These are phyloP conservation scores for Falco peregrinus DNA, from an alignment of 2,797 vertebrate species.

Conservation along the genomic window DNA sequence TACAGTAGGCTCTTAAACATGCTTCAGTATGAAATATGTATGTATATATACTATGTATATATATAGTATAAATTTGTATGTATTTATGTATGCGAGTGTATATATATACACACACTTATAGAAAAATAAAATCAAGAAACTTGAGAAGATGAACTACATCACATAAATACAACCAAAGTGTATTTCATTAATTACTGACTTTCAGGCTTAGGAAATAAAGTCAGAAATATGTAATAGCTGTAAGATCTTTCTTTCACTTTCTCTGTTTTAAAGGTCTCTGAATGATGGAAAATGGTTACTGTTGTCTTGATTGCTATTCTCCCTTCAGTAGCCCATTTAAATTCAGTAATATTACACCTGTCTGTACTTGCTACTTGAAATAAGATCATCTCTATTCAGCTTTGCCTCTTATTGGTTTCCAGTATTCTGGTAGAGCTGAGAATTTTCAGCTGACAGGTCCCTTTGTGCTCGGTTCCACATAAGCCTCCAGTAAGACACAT, in stretches of 20 bases:
- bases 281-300: not conserved
- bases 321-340: not conserved
- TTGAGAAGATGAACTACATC: not conserved
- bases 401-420: conserved; percentile 2
- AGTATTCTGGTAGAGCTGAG: not conserved
- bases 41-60: not conserved
- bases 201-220: not conserved
- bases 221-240: not conserved
- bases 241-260: not conserved
- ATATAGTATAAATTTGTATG: not conserved
- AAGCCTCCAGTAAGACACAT: not conserved
- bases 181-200: not conserved
- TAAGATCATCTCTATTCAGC: not conserved
- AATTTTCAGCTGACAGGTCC: not conserved
- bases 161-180: not conserved
- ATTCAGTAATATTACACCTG: conserved; percentile 8
- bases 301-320: conserved; percentile 4
- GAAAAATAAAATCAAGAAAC: not conserved
- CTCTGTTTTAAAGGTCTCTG: not conserved
- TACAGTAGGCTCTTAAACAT: not conserved
- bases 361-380: conserved; percentile 25
- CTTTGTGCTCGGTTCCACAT: not conserved
- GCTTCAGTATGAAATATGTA: not conserved
- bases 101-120: fast-evolving
- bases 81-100: not conserved